These are phyloP conservation scores for Holotrichia oblita DNA, from an alignment of 1,140 invertebrate genomes.

Conservation along the genomic window DNA sequence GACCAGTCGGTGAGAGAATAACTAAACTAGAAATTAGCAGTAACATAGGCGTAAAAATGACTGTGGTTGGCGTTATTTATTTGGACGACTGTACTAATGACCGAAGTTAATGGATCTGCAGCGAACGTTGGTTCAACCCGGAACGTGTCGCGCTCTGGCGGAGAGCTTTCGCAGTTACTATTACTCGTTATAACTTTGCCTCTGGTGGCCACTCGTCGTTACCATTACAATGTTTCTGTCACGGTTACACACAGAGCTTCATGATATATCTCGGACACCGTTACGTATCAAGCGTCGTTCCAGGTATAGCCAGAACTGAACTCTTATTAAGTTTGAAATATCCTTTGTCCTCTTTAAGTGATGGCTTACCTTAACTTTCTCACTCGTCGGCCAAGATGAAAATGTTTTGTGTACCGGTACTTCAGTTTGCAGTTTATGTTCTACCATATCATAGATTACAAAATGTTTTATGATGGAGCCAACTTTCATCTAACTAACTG, in stretches of 20 bases:
- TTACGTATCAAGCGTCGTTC: conserved; percentile 10
- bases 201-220: conserved; percentile 30
- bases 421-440: conserved; percentile 14
- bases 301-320: conserved; percentile 29
- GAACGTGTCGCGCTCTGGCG: conserved; percentile 33
- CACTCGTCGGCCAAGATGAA: not conserved
- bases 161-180: conserved; percentile 34
- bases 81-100: conserved; percentile 34
- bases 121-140: conserved; percentile 28
- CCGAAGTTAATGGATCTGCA: conserved; percentile 35
- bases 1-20: not conserved
- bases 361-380: not conserved
- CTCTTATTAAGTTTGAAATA: conserved; percentile 32
- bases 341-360: conserved; percentile 17
- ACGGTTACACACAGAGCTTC: conserved; percentile 30
- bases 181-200: conserved; percentile 35
- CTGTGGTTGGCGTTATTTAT: conserved; percentile 22
- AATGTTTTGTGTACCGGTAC: not conserved
- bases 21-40: conserved; percentile 4
- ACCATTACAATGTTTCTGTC: conserved; percentile 33
- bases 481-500: conserved; percentile 10
- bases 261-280: conserved; percentile 21
- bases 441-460: not conserved
- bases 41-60: conserved; percentile 14
- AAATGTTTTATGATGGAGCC: conserved; percentile 8